These are phyloP conservation scores for Poeciliopsis presidionis DNA, from an alignment of 2,797 vertebrate genomes.

Conservation along the genomic window DNA sequence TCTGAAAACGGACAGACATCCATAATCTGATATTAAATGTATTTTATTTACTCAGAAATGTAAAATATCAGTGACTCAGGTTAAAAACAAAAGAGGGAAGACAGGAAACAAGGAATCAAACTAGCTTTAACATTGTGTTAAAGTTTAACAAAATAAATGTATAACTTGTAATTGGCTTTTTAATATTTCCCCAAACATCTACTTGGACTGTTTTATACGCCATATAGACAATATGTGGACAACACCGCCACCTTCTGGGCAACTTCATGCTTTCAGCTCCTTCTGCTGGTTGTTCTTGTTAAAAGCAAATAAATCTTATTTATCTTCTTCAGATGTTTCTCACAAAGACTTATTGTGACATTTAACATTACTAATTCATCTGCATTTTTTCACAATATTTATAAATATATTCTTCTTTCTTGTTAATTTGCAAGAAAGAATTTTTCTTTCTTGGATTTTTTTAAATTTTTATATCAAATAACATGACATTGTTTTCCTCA, in stretches of 20 bases:
- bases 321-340: not conserved
- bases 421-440: no score
- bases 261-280: not conserved
- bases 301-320: not conserved
- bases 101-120: not conserved
- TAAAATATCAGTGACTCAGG: not conserved
- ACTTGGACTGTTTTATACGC: not conserved
- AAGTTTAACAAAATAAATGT: not conserved
- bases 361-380: not conserved
- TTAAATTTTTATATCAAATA: not conserved
- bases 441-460: not conserved
- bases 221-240: slow-evolving; percentile 11
- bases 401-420: not conserved
- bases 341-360: not conserved
- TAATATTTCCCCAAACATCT: not conserved
- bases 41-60: not conserved
- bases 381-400: not conserved
- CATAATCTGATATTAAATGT: not conserved
- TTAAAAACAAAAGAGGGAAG: not conserved
- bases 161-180: not conserved
- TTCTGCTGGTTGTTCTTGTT: not conserved
- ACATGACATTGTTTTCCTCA: not conserved
- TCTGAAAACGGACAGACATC: not conserved
- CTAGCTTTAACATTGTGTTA: not conserved
- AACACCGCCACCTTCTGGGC: slow-evolving; percentile 48